Base-by-base conservation (phyloP, 2,113 vertebrate genomes). In the Malurus alboscapulatus region DNA sequence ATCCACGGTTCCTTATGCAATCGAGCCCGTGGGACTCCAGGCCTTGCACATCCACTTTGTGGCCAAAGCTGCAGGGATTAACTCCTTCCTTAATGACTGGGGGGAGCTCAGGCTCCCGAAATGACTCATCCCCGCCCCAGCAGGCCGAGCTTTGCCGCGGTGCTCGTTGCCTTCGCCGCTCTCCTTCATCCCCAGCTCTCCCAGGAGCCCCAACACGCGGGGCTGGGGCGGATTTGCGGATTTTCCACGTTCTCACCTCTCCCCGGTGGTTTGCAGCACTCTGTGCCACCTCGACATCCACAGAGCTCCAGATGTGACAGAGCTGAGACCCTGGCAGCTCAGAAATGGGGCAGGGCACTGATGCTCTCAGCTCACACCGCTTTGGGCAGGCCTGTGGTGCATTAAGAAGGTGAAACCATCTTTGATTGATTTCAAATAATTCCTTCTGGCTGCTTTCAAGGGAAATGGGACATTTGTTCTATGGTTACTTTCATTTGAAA, bases 261-360 rank as follows among this genome's bases (percentile, higher is more conserved):
- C n/a, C 73, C 73, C 0, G 0, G 44, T 11, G 17, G 26, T 58
- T 34, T 81, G 15, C 71, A 6, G 0, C 9, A 1, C 10, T 1
- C 32, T 4, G 55, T 8, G 54, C 77, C 90, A 5, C 17, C 55
- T 14, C 2, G 10, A 32, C 79, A 62, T 47, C 32, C 3, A 30
- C 1, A 0, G 27, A 50, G 94, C 65, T 50, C 45, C 12, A 11
- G 14, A 4, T 7, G 0, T 2, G 36, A 7, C 12, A 14, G 45
- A 27, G 4, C 5, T 44, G n/a, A 77, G 67, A 62, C 69, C 3
- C 72, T 16, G 1, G 3, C 75, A 80, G 77, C 73, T 76, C 84
- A 51, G 96, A 94, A 96, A 85, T 38, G 91, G 92, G 90, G 66
- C 90, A 84, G 86, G n/a, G 40, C 77, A 15, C 59, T 47, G 90